Conservation (phyloP, 2,888 invertebrate genomes). For the Calliphora vomitoria region DNA sequence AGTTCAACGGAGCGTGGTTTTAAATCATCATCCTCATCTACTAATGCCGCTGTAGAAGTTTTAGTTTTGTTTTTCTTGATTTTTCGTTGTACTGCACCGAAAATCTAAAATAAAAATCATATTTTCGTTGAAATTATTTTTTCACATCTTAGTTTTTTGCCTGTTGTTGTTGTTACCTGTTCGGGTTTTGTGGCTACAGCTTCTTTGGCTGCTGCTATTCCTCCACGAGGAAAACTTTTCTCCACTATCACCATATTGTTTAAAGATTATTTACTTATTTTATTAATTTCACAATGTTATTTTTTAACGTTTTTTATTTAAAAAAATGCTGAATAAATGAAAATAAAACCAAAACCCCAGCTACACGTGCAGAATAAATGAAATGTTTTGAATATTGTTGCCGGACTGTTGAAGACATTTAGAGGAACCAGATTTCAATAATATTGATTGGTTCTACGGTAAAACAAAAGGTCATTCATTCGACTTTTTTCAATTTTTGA, state of each 20-base stretch:
- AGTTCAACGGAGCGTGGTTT: slow-evolving; percentile 81
- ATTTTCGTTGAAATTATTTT: background rate
- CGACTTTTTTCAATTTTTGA: too few species aligned
- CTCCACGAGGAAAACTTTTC: slow-evolving; percentile 84
- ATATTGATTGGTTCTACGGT: background rate
- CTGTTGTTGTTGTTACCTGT: slow-evolving; percentile 51
- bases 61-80: slow-evolving; percentile 78
- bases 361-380: slow-evolving; percentile 68
- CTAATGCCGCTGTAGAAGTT: slow-evolving; percentile 56
- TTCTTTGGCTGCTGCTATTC: slow-evolving; percentile 75
- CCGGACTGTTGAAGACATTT: background rate
- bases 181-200: slow-evolving; percentile 63
- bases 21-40: slow-evolving; percentile 76
- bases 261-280: background rate
- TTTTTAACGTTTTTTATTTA: background rate
- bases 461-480: too few species aligned
- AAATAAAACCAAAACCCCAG: slow-evolving; percentile 9
- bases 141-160: background rate
- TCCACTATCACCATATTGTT: slow-evolving; percentile 69
- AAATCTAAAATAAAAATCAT: slow-evolving; percentile 77
- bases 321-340: slow-evolving; percentile 17
- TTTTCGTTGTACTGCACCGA: slow-evolving; percentile 82
- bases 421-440: slow-evolving; percentile 25
- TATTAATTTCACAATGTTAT: background rate
- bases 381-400: slow-evolving; percentile 46